phyloP scores from a whole-genome alignment of 2,797 vertebrate genomes.

The Tapirus indicus region DNA sequence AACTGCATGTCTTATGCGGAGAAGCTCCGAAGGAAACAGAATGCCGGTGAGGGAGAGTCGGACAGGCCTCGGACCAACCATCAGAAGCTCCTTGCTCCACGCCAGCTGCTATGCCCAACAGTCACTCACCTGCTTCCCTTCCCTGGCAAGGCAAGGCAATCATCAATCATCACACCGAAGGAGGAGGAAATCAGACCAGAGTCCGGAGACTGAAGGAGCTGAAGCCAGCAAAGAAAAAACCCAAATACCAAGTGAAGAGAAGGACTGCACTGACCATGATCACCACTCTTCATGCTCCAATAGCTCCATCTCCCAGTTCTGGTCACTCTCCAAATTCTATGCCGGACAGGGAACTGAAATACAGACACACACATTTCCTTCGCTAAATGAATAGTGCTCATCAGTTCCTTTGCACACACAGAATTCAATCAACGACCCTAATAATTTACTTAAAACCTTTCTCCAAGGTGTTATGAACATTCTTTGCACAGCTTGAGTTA shows the following conservation, averaged over 20 bases:
- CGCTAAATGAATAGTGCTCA: rapidly evolving
- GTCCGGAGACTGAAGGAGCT: not conserved
- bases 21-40: not conserved
- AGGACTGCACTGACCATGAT: rapidly evolving
- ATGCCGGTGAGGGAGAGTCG: not conserved
- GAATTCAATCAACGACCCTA: not conserved
- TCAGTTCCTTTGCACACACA: not conserved
- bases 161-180: not conserved
- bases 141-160: not conserved
- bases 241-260: rapidly evolving
- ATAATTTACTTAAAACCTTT: not conserved
- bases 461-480: not conserved
- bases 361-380: not conserved
- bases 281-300: not conserved
- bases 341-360: not conserved
- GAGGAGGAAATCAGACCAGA: not conserved
- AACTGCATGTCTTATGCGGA: not conserved
- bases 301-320: not conserved
- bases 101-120: not conserved
- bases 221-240: not conserved
- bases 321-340: not conserved
- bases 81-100: not conserved
- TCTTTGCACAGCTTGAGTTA: not conserved
- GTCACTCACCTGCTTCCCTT: not conserved
- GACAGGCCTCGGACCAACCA: not conserved